phyloP scores from a whole-genome alignment of 92 coral and sea anemone species.

The Siderastrea radians region DNA sequence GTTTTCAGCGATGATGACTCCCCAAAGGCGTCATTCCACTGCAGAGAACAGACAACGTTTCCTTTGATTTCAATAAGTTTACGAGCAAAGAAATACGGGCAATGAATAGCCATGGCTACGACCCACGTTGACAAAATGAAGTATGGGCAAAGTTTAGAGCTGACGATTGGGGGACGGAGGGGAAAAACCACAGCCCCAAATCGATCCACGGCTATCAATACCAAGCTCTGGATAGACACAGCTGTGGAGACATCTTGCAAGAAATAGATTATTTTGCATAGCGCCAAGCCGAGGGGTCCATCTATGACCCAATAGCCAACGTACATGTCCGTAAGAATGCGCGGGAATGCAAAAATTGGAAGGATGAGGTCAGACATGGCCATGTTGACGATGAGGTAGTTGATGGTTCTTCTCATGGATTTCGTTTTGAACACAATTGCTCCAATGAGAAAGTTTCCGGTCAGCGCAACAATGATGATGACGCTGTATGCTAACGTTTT shows the following conservation, averaged over 20 bases:
- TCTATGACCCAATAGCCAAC: slow-evolving; percentile 42
- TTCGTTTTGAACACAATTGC: slow-evolving; percentile 33
- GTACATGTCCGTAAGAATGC: slow-evolving; percentile 20
- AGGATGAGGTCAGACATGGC: slow-evolving; percentile 46
- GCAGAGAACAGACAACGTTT: not conserved
- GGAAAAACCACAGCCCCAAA: slow-evolving; percentile 59
- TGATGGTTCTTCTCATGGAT: slow-evolving; percentile 37
- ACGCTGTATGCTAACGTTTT: slow-evolving; percentile 16
- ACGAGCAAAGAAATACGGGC: slow-evolving; percentile 29
- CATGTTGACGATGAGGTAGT: slow-evolving; percentile 59
- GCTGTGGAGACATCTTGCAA: slow-evolving; percentile 52
- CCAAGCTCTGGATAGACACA: slow-evolving; percentile 46
- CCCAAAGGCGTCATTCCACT: slow-evolving; percentile 45
- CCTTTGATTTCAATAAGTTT: not conserved
- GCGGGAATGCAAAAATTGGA: slow-evolving; percentile 33
- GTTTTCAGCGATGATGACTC: slow-evolving; percentile 15
- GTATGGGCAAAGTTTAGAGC: slow-evolving; percentile 25
- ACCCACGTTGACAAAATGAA: slow-evolving; percentile 31
- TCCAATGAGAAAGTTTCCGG: slow-evolving; percentile 35
- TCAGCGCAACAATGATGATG: slow-evolving; percentile 12
- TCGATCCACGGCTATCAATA: slow-evolving; percentile 55
- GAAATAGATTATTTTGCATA: slow-evolving; percentile 43
- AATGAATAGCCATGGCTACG: slow-evolving; percentile 52
- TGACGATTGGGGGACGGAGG: slow-evolving; percentile 27
- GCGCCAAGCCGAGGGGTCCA: slow-evolving; percentile 29